Conservation (phyloP, 2,888 invertebrate species). For the Drosophila acutilabella region DNA sequence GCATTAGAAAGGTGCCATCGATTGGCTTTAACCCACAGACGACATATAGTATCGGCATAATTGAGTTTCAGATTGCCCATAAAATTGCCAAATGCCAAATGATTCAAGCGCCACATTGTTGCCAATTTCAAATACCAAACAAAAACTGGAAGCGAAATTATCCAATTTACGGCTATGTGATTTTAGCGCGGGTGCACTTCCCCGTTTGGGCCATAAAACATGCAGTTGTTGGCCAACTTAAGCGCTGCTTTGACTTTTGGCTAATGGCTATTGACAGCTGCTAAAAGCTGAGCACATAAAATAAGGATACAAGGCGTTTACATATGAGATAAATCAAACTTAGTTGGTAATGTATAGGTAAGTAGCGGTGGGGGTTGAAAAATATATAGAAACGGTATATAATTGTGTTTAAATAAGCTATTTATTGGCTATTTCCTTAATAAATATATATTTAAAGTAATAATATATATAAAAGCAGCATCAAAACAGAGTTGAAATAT, state of each 20-base stretch:
- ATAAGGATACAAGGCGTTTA: too few species aligned
- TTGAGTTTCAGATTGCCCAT: slow-evolving; percentile 60
- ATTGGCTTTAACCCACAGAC: slow-evolving; percentile 36
- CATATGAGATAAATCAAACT: neutral
- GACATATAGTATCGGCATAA: slow-evolving; percentile 51
- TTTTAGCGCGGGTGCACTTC: slow-evolving; percentile 35
- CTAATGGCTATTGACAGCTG: slow-evolving; percentile 1
- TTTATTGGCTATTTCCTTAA: too few species aligned
- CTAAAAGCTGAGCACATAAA: neutral
- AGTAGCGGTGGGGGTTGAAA: too few species aligned
- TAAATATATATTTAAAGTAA: too few species aligned
- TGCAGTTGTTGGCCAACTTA: slow-evolving; percentile 7
- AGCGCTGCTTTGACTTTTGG: neutral
- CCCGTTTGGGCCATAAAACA: slow-evolving; percentile 26
- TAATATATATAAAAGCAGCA: too few species aligned
- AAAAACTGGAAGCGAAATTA: slow-evolving; percentile 12
- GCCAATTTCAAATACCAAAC: slow-evolving; percentile 27
- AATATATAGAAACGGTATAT: too few species aligned
- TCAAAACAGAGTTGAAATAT: too few species aligned
- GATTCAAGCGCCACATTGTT: slow-evolving; percentile 64
- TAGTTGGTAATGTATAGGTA: too few species aligned
- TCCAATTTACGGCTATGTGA: slow-evolving; percentile 35
- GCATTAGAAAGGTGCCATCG: slow-evolving; percentile 62
- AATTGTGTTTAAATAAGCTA: too few species aligned
- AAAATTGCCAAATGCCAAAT: slow-evolving; percentile 69